Evolutionary conservation across 2,797 vertebrate genomes (phyloP), one percentile per base, ranked within the genome.

Genomic region (Sebastes oblongus): DNA sequence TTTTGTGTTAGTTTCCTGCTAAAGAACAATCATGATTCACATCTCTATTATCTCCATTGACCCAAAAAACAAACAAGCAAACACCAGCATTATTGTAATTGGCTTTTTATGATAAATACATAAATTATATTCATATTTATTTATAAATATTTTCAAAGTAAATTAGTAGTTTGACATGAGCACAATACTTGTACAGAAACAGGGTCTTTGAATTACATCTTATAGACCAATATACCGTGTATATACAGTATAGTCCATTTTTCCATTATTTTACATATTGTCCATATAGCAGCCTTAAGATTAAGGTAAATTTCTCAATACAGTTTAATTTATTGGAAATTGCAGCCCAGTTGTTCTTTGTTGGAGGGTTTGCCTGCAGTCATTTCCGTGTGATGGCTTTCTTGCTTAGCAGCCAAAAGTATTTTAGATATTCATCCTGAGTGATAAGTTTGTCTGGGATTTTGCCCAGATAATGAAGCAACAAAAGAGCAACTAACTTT

Each of bases 361-460:
- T 30, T 58, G 10, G 46, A 34, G 42, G 14, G 32, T 62, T 56
- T 67, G 14, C 1, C 4, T 74, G n/a, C 39, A 6, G 9, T 36
- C 4, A n/a, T 67, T 66, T 71, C 18, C 2, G 0, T 34, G 25
- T 64, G 2, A 11, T 29, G 1, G 36, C 9, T 62, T 52, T 71
- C n/a, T 50, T 70, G 1, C 30, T 77, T 39, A 30, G 8, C 25
- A 55, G 20, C 20, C 24, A 20, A 18, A 77, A 20, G 1, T 29
- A 59, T 65, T 66, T 59, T 4, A 20, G 12, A 32, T 39, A 20
- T 55, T 71, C 3, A 66, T 25, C 14, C 30, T 39, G 12, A 73
- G 20, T 5, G 9, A 24, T 34, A 27, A 3, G 3, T 61, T 18
- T 16, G 5, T 50, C 58, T 0, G 0, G 1, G 32, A 32, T 14